Conservation (phyloP, 2,797 vertebrate genomes). For the Hypotaenidia okinawae region DNA sequence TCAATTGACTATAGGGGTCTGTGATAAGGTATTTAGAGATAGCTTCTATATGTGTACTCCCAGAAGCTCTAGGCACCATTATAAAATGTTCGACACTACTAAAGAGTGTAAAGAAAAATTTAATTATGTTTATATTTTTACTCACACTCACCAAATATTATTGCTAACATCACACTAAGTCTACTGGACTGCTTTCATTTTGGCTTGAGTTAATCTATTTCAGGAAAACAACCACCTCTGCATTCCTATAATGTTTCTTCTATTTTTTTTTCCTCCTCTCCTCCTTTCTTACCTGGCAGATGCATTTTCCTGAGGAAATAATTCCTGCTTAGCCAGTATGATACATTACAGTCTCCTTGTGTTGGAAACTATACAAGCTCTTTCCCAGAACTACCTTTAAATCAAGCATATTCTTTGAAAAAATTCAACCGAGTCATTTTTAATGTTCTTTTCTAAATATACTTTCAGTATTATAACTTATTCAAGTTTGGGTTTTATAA, state of each 20-base stretch:
- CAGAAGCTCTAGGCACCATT: neutral
- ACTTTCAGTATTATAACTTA: neutral
- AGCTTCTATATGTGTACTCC: neutral
- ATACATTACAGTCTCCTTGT: neutral
- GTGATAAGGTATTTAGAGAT: neutral
- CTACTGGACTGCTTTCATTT: neutral
- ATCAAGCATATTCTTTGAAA: neutral
- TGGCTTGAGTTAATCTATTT: neutral
- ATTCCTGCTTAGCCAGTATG: neutral
- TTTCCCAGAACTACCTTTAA: neutral
- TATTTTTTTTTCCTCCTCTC: neutral
- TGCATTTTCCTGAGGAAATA: neutral
- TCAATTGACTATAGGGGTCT: neutral
- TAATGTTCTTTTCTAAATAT: neutral
- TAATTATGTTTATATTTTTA: constrained; percentile 36
- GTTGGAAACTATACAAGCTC: neutral
- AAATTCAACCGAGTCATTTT: neutral
- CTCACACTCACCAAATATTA: neutral
- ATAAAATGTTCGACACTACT: neutral
- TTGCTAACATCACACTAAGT: neutral
- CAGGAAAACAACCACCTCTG: neutral
- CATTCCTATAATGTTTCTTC: neutral
- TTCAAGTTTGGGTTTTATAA: neutral
- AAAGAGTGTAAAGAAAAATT: neutral
- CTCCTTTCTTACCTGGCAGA: neutral